Evolutionary conservation across 2,797 vertebrate species (phyloP), one percentile per base, ranked within the genome.

Genomic region (Eupleurogrammus muticus): DNA sequence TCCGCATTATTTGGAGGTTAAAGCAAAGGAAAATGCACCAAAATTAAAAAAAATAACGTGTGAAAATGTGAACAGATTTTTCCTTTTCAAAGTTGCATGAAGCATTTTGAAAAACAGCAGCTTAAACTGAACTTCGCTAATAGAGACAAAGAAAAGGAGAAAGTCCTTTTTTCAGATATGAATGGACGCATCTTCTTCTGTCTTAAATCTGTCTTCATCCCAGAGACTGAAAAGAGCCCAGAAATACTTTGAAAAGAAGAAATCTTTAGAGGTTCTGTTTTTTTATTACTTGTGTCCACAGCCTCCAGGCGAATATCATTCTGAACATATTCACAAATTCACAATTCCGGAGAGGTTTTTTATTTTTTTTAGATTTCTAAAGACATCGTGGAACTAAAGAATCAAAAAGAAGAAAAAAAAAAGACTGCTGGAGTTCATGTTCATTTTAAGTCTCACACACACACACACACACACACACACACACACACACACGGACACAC

Each of bases 381-480:
- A n/a, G 40, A 16, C 16, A n/a, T 44, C 7, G 40, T 44, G 40
- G 16, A 44, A 44, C 40, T 44, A 44, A 44, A 44, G 16, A 44
- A 44, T 6, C 17, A 44, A 44, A 44, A 44, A 16, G 16, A 44
- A 44, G 16, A 2, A 17, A 44, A 17, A 44, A 42, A 14, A 44
- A 44, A 44, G 16, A 16, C 40, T 44, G 14, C 40, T 44, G 6
- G 6, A 5, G 38, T 42, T 42, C 38, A 42, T 13, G 14, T 13
- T 38, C 14, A 38, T 14, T 38, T 38, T 38, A n/a, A n/a, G n/a
- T n/a, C n/a, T n/a, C n/a, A 12, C n/a, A n/a, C n/a, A n/a, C n/a
- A n/a, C n/a, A n/a, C n/a, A n/a, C n/a, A n/a, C 36, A 38, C 38
- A 17, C 14, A 73, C 19, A 52, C 60, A 70, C 19, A 54, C 50